Base-by-base conservation (phyloP, 2,888 invertebrate species). In the Ochlodes sylvanus region DNA sequence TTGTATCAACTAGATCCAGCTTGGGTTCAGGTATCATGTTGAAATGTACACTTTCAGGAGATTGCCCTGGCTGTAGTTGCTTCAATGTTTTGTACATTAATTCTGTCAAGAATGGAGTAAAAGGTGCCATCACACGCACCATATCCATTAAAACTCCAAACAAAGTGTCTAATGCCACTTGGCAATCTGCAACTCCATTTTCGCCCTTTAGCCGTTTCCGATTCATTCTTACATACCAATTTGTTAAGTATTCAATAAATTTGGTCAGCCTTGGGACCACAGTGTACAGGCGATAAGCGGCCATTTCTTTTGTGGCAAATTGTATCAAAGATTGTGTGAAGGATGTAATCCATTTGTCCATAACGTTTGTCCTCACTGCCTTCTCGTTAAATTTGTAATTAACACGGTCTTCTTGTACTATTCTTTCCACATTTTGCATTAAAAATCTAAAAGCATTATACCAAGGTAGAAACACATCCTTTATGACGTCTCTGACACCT, bases 201-300 rank as follows among this genome's bases (percentile, higher is more conserved):
- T 99, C 98, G 50, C 99, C 99, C 94, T 99, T 99, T 70, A 99
- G 95, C 63, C 99, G 95, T 78, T 96, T 97, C 68, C 99, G 95
- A 87, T 99, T 99, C 96, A 99, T 97, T 72, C 99, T 94, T 38
- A 99, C 98, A 86, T 99, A 99, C 99, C 99, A 99, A 87, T 99
- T 99, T 34, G 99, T 99, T 4, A 99, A 94, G 83, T 99, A 98
- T 82, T 99, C 99, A 74, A 99, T 98, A 87, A 98, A 99, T 84
- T 98, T 98, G 0, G 99, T 97, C 52, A 99, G 92, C 65, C 96
- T 94, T 0, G 99, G 99, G 10, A 99, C 97, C 10, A 99, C 99
- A 0, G 99, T 99, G 84, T 99, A 99, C 64, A 99, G 92, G 66
- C 97, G 96, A 85, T 99, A 99, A 1, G 97, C 96, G 77, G 95